Evolutionary conservation across 2,888 invertebrate genomes (phyloP).

Genomic region (Parasteatoda lunata): DNA sequence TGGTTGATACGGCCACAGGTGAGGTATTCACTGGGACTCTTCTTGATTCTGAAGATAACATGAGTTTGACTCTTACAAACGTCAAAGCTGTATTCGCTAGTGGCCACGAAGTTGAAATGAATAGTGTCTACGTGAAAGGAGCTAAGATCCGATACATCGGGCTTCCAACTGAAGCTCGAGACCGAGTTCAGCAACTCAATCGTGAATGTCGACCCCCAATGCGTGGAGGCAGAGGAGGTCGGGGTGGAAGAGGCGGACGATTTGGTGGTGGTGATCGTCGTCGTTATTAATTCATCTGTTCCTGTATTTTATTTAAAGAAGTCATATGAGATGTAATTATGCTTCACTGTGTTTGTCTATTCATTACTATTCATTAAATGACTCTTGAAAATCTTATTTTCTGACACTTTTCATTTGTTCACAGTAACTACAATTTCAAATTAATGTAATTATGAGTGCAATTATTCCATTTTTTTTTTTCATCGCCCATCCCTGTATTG

Average conservation of each 20-base stretch:
- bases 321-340: no score
- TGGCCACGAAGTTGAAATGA: conserved; percentile 8
- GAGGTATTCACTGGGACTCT: conserved; percentile 23
- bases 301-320: no score
- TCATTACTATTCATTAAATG: no score
- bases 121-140: conserved; percentile 18
- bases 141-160: conserved; percentile 8
- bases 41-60: conserved; percentile 11
- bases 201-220: background rate
- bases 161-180: conserved; percentile 1
- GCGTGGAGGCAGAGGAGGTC: background rate
- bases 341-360: no score
- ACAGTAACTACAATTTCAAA: no score
- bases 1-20: background rate
- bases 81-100: conserved; percentile 15
- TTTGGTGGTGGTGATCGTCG: conserved; percentile 6
- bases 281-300: background rate
- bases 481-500: no score
- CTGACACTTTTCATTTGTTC: no score
- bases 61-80: background rate
- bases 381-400: no score
- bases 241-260: background rate
- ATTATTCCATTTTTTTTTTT: no score
- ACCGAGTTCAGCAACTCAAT: background rate
- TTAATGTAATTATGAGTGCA: no score